Base-by-base conservation (phyloP, 30 jellyfish, hydroid and myxozoan species). In the Pelagia noctiluca region DNA sequence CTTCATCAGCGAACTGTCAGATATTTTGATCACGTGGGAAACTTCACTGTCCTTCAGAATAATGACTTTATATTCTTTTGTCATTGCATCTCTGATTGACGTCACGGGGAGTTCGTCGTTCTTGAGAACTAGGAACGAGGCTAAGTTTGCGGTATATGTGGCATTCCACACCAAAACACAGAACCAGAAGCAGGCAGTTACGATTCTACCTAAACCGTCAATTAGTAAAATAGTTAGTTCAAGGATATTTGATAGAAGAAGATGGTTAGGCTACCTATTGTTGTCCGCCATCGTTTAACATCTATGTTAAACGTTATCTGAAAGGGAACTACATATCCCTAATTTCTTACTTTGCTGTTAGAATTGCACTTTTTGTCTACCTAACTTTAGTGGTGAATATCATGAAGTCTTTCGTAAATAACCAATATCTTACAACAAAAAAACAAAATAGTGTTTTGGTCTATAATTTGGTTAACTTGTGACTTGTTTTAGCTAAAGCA, bases 51-150 rank as follows among this genome's bases (percentile, higher is more conserved):
- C 90, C 1, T 80, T 80, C 0, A 63, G 50, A 62, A 80, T 23
- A 18, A 67, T 65, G 66, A 80, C 36, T 18, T 80, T 75, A 34
- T 80, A 80, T 10, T 35, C 47, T 26, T 37, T 65, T 23, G 66
- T 19, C 63, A 64, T 35, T 21, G 90, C 90, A 25, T 80, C 72
- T 26, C 26, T 37, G 2, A 80, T 34, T 13, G 90, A 80, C 62
- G 82, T 29, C 76, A 80, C 83, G 0, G 90, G 90, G 16, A 80
- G 57, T 1, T 65, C 71, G 62, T 57, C 66, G 63, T 70, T 67
- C 47, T 80, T 80, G 73, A 80, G 49, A n/a, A 67, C 83, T 63
- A 80, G 83, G 49, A 80, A 80, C 90, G 90, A 80, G 83, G 90
- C 90, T 66, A 80, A 65, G 47, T 80, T 80, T 13, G 90, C 90